phyloP scores from a whole-genome alignment of 2,113 vertebrate species.

The Otolemur garnettii region DNA sequence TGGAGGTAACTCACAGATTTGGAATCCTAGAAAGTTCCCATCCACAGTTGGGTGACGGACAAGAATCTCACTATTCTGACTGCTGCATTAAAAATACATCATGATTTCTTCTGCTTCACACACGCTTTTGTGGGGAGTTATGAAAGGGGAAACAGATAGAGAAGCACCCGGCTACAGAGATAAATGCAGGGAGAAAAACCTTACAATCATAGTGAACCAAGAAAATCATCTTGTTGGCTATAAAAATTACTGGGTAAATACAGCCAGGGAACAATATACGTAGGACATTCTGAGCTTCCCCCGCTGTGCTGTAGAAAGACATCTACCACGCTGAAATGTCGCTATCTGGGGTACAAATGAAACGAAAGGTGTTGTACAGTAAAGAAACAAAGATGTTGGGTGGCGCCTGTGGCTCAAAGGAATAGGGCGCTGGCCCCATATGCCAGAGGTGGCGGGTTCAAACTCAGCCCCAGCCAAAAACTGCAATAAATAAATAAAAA shows the following conservation, averaged over 20 bases:
- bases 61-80: background rate
- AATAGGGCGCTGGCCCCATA: no score
- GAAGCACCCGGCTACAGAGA: background rate
- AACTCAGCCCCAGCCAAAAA: no score
- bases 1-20: background rate
- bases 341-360: background rate
- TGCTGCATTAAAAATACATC: background rate
- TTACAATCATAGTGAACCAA: background rate
- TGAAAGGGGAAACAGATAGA: background rate
- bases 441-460: no score
- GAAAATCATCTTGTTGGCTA: background rate
- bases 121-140: background rate
- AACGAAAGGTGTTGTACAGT: accelerated
- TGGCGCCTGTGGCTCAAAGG: no score
- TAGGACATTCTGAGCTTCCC: background rate
- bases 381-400: background rate
- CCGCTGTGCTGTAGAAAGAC: background rate
- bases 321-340: background rate
- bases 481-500: background rate
- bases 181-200: accelerated
- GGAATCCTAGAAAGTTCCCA: background rate
- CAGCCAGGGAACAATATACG: accelerated
- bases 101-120: background rate
- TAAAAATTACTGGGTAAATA: background rate
- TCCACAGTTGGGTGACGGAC: constrained; percentile 19